Evolutionary conservation across 2,113 vertebrate genomes (phyloP).

Genomic region (Odocoileus virginianus): DNA sequence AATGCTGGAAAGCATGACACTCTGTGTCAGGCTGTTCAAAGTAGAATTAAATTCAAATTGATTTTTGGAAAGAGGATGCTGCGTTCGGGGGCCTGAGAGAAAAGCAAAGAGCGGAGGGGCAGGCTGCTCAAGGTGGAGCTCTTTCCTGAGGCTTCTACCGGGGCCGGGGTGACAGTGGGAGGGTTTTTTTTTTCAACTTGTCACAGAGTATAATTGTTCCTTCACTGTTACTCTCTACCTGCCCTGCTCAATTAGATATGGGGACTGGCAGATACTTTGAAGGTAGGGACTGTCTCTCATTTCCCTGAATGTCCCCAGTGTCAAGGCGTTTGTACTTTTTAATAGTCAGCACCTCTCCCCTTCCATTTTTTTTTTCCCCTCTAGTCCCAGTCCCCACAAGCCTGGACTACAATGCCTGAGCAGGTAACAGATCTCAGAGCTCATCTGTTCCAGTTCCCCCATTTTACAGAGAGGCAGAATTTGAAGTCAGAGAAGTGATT

Average conservation of each 20-base stretch:
- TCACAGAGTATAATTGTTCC: background rate
- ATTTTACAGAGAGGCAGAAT: constrained; percentile 32
- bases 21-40: background rate
- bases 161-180: background rate
- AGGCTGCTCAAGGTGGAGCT: background rate
- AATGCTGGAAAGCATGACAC: background rate
- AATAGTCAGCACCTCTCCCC: background rate
- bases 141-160: background rate
- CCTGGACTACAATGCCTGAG: background rate
- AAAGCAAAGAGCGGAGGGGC: background rate
- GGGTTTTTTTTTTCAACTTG: background rate
- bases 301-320: background rate
- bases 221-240: background rate
- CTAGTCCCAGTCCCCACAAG: background rate
- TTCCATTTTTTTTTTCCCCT: rapidly evolving
- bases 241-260: background rate
- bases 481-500: background rate
- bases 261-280: background rate
- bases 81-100: background rate
- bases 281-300: background rate
- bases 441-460: background rate
- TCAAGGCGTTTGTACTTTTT: background rate
- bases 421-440: background rate
- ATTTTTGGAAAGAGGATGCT: constrained; percentile 51
- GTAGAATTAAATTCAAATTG: constrained; percentile 29